Evolutionary conservation across 2,113 vertebrate species (phyloP), one percentile per base, ranked within the genome.

Genomic region (Anser brachyrhynchus): DNA sequence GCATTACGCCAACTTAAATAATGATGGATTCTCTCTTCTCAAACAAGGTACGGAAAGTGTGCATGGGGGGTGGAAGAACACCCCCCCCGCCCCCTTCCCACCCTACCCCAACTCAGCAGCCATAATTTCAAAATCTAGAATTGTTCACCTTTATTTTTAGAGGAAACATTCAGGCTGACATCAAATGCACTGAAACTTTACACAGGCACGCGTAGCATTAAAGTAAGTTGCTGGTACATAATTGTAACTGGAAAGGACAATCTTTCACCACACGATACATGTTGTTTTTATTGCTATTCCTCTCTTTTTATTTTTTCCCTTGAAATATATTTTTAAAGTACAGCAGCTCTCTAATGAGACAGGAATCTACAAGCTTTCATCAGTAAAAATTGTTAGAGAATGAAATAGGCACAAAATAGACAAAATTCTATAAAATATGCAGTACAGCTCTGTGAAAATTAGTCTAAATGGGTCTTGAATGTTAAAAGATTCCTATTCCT

Each of bases 361-460:
- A 74, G 55, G 76, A 73, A 93, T 49, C 72, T 83, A 83, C 37
- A 76, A 79, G 85, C 64, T 83, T 90, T 74, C 67, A 93, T 77
- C 28, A 74, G 58, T 83, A 95, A 94, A 94, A 95, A 67, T 4
- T 80, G 90, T 86, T 90, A 83, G 29, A 94, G 78, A 88, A 93
- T 43, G 25, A 80, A 95, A 94, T 43, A 92, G 72, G 59, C 9
- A 78, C 35, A 72, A 93, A 96, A 96, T 71, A 8, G 10, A 95
- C 49, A 95, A 91, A 96, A 90, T 88, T 74, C 72, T 86, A 80
- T 55, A 83, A 83, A 88, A 96, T 65, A 88, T 67, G 79, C 84
- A 88, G 83, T 90, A 90, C n/a, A 87, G 66, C 37, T 91, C 44
- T 66, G 49, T 81, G 69, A 82, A 95, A 97, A 93, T 94, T 84